Conservation (phyloP, 2,888 invertebrate genomes). For the Drosophila birchii region DNA sequence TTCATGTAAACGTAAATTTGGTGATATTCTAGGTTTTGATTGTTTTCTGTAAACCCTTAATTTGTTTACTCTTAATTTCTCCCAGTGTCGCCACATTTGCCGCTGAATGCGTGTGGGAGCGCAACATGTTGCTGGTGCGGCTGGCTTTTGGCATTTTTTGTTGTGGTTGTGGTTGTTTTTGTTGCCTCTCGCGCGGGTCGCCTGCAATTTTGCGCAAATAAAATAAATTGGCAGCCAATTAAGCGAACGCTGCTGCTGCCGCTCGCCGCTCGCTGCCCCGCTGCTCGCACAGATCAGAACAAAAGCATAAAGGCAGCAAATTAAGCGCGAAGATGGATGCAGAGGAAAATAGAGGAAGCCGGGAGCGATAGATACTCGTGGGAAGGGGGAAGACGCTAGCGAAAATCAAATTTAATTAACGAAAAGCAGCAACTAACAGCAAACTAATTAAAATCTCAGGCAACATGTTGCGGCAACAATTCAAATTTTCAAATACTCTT, state of each 20-base stretch:
- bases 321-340: conserved; percentile 58
- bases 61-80: background rate
- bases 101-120: conserved; percentile 71
- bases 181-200: conserved; percentile 42
- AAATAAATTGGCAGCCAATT: conserved; percentile 80
- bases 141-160: conserved; percentile 29
- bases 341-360: conserved; percentile 18
- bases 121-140: conserved; percentile 71
- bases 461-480: conserved; percentile 34
- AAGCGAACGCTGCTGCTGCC: conserved; percentile 65
- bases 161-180: conserved; percentile 6
- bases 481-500: conserved; percentile 4
- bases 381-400: conserved; percentile 45
- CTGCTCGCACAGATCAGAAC: conserved; percentile 63
- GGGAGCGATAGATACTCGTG: conserved; percentile 29
- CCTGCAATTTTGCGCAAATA: conserved; percentile 78
- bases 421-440: conserved; percentile 23
- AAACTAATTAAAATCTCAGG: conserved; percentile 45
- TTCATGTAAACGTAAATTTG: background rate
- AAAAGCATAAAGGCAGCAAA: conserved; percentile 78
- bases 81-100: conserved; percentile 39
- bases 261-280: conserved; percentile 21
- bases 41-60: background rate
- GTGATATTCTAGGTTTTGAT: background rate
- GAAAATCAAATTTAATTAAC: conserved; percentile 73